Evolutionary conservation across 1,140 invertebrate species (phyloP).

Genomic region (Megathymus violae): DNA sequence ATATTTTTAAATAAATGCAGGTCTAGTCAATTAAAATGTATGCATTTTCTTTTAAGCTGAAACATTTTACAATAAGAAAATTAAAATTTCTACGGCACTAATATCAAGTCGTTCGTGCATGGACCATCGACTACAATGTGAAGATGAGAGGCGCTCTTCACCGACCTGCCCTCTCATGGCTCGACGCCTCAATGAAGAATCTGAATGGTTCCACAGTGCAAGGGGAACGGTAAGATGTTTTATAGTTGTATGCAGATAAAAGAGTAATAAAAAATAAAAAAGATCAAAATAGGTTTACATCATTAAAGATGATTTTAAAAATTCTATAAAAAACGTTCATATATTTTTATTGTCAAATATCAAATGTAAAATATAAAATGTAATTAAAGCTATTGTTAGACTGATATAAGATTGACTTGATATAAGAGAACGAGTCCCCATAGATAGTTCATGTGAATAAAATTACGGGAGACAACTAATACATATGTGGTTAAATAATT

Average conservation of each 20-base stretch:
- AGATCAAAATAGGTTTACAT: too few relatives aligned
- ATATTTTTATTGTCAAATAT: too few relatives aligned
- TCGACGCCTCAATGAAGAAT: constrained; percentile 26
- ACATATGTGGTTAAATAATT: too few relatives aligned
- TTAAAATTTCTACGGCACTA: constrained; percentile 17
- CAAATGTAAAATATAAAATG: too few relatives aligned
- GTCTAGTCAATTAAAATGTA: not conserved
- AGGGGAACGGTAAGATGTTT: constrained; percentile 5
- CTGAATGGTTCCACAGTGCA: constrained; percentile 21
- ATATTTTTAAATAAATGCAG: not conserved
- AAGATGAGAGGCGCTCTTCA: constrained; percentile 14
- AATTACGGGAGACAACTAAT: too few relatives aligned
- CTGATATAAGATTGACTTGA: too few relatives aligned
- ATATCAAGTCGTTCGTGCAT: constrained; percentile 24
- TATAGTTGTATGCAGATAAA: not conserved
- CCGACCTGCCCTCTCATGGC: constrained; percentile 14
- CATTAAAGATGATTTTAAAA: too few relatives aligned
- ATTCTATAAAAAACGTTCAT: too few relatives aligned
- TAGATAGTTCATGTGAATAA: too few relatives aligned
- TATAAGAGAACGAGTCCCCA: too few relatives aligned
- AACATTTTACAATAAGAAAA: constrained; percentile 10
- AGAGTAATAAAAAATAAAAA: not conserved
- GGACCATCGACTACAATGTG: constrained; percentile 25
- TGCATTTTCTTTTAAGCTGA: not conserved
- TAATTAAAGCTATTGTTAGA: too few relatives aligned